phyloP scores from a whole-genome alignment of 2,888 invertebrate species.

The Tigriopus californicus region DNA sequence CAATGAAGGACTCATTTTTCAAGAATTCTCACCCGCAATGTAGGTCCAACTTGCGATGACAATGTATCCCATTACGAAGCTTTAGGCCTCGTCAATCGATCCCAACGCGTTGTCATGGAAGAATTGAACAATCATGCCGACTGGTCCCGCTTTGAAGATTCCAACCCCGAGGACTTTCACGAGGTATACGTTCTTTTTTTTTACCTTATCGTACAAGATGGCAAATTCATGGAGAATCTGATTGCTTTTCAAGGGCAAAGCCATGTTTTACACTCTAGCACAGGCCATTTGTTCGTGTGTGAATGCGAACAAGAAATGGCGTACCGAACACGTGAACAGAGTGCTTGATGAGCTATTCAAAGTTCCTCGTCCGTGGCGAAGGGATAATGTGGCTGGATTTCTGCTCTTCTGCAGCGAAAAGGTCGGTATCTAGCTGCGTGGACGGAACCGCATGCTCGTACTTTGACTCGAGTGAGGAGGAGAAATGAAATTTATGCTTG shows the following conservation, averaged over 20 bases:
- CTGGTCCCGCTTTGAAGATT: neutral
- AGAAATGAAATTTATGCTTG: no score
- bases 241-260: constrained; percentile 1
- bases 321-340: neutral
- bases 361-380: neutral
- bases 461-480: no score
- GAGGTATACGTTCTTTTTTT: no score
- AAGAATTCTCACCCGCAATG: no score
- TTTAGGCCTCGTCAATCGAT: neutral
- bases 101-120: neutral
- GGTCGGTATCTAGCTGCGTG: neutral
- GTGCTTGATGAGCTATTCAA: neutral
- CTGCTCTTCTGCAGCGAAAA: constrained; percentile 11
- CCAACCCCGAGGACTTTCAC: neutral
- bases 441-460: no score
- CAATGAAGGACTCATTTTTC: no score
- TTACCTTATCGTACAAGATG: no score
- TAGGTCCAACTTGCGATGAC: neutral
- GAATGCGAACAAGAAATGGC: neutral
- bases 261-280: neutral
- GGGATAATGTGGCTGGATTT: constrained; percentile 10
- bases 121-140: constrained; percentile 1
- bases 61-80: neutral
- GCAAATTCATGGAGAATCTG: constrained; percentile 17
- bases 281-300: neutral